These are phyloP conservation scores for Nesidiocoris tenuis DNA, from an alignment of 2,888 invertebrate genomes.

Conservation along the genomic window DNA sequence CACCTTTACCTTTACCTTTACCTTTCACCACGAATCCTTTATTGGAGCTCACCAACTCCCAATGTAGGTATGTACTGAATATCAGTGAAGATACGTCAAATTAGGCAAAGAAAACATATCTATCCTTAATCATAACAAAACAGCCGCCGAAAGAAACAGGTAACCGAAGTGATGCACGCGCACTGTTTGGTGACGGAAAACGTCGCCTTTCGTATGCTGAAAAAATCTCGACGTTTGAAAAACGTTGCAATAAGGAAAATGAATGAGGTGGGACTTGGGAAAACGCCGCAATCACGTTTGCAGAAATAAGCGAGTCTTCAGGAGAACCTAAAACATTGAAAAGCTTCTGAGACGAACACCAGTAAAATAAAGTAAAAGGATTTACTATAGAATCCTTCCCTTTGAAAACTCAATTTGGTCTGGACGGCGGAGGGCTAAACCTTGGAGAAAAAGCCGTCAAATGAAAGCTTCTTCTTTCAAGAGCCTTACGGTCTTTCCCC, in stretches of 20 bases:
- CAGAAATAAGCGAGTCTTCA: neutral
- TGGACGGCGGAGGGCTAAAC: slow-evolving; percentile 21
- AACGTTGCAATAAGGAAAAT: slow-evolving; percentile 3
- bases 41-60: too few species aligned
- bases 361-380: slow-evolving; percentile 40
- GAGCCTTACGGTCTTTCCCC: slow-evolving; percentile 30
- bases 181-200: too few species aligned
- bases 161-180: too few species aligned
- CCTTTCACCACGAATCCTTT: too few species aligned
- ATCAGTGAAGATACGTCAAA: too few species aligned
- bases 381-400: slow-evolving; percentile 34
- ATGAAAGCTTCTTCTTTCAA: slow-evolving; percentile 40
- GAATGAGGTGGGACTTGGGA: neutral
- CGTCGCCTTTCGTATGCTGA: too few species aligned
- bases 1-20: too few species aligned
- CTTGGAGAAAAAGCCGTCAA: slow-evolving; percentile 40
- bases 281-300: neutral
- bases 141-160: too few species aligned
- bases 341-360: slow-evolving; percentile 38
- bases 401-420: slow-evolving; percentile 36
- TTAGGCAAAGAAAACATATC: too few species aligned
- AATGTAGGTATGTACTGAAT: too few species aligned
- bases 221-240: too few species aligned
- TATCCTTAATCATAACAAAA: too few species aligned
- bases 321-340: slow-evolving; percentile 34